These are phyloP conservation scores for Xyliphius kryptos DNA, from an alignment of 2,113 vertebrate species.

Conservation along the genomic window DNA sequence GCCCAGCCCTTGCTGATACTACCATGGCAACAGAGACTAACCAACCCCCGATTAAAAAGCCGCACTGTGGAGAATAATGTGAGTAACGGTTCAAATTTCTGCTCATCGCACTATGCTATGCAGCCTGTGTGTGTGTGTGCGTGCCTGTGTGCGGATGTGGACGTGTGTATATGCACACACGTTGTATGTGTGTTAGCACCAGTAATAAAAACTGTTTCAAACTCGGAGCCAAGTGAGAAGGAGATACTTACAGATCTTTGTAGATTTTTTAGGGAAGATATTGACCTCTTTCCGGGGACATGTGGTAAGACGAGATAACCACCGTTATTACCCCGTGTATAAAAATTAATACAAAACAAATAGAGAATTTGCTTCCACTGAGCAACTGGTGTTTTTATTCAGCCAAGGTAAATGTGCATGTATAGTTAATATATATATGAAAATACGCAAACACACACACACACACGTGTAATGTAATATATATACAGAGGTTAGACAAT, in stretches of 20 bases:
- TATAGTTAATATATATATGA: too few species aligned
- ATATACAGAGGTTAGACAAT: too few species aligned
- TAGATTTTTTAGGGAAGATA: conserved; percentile 40
- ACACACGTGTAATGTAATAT: too few species aligned
- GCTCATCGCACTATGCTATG: conserved; percentile 56
- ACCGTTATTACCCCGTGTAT: too few species aligned
- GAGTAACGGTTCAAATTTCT: conserved; percentile 44
- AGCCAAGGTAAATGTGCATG: conserved; percentile 54
- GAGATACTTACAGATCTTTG: conserved; percentile 50
- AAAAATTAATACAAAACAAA: conserved; percentile 19
- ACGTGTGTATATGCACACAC: conserved; percentile 24
- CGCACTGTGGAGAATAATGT: conserved; percentile 34
- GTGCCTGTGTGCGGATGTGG: too few species aligned
- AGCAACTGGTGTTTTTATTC: conserved; percentile 41
- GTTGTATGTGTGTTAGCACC: conserved; percentile 22
- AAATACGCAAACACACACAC: too few species aligned
- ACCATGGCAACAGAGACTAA: conserved; percentile 53
- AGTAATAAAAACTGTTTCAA: conserved; percentile 39
- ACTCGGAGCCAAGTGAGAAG: conserved; percentile 39
- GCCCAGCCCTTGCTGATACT: conserved; percentile 48
- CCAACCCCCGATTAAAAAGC: conserved; percentile 43
- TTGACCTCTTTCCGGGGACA: conserved; percentile 18
- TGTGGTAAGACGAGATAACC: conserved; percentile 35
- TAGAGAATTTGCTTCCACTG: conserved; percentile 21
- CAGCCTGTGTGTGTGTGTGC: conserved; percentile 48